Conservation (phyloP, 2,113 vertebrate genomes). For the Crotalus horridus region DNA sequence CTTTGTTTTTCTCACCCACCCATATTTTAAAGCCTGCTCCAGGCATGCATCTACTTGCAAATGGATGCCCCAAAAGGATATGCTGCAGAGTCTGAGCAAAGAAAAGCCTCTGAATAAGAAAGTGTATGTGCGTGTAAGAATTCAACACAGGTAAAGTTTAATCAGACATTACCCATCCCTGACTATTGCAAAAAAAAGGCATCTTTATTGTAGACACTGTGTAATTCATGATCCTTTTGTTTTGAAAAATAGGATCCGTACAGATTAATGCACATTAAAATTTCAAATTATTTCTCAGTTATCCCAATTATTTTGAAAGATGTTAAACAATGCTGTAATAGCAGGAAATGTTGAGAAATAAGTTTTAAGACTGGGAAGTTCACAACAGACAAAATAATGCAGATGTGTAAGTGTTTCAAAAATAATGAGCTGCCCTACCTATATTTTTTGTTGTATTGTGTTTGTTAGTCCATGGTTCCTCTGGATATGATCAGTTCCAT, state of each 20-base stretch:
- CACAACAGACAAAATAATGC: slow-evolving; percentile 40
- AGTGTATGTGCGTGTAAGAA: not conserved
- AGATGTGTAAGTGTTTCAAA: not conserved
- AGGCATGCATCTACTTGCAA: not conserved
- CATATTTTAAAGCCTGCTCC: not conserved
- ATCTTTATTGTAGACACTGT: not conserved
- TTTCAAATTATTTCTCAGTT: not conserved
- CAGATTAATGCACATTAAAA: slow-evolving; percentile 31
- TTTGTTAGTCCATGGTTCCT: not conserved
- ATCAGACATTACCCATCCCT: not conserved
- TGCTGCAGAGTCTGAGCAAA: not conserved
- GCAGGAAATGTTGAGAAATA: not conserved
- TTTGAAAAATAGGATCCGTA: slow-evolving; percentile 14
- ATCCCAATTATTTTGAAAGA: slow-evolving; percentile 31
- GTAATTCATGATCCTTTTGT: slow-evolving; percentile 11
- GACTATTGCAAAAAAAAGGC: not conserved
- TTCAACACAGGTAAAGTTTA: not conserved
- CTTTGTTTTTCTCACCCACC: not conserved
- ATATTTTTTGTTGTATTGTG: not conserved
- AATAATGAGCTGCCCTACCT: not conserved
- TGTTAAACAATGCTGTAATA: slow-evolving; percentile 37
- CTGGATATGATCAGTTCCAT: not conserved
- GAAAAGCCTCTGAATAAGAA: not conserved
- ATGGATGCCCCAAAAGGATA: not conserved
- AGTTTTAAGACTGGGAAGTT: slow-evolving; percentile 31